Percentiles rank a stretch among this genome's conserved stretches.
phyloP scores from a whole-genome alignment of 2,888 invertebrate species.

The Buathra laborator region DNA sequence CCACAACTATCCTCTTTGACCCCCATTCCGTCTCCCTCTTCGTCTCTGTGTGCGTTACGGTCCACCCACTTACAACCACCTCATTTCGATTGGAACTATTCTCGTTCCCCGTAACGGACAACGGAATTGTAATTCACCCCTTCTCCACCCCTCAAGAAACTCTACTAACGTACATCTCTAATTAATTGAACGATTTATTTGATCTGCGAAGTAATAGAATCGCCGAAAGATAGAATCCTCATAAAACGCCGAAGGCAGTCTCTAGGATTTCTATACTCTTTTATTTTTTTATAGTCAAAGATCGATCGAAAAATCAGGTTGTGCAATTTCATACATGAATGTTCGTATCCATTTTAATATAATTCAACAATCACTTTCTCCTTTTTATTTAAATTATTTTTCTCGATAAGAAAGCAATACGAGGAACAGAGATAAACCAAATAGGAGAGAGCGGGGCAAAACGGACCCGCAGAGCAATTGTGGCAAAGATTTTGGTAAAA shows the following conservation, averaged over 20 bases:
- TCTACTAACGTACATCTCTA: constrained; percentile 44
- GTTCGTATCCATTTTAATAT: too few species aligned
- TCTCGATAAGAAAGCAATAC: too few species aligned
- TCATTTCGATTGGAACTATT: constrained; percentile 65
- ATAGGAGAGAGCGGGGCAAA: too few species aligned
- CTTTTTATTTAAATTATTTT: too few species aligned
- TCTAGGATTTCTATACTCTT: neutral
- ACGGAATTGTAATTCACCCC: constrained; percentile 57
- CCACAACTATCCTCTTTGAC: constrained; percentile 71
- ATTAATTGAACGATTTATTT: constrained; percentile 62
- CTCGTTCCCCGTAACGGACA: constrained; percentile 55
- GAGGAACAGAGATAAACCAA: too few species aligned
- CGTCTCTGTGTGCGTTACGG: constrained; percentile 63
- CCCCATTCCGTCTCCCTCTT: constrained; percentile 73
- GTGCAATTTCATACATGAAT: neutral
- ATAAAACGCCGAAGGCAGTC: neutral
- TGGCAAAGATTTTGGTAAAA: too few species aligned
- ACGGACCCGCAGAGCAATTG: too few species aligned
- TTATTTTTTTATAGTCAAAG: neutral
- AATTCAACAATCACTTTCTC: too few species aligned
- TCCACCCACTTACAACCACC: constrained; percentile 75
- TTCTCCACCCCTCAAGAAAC: constrained; percentile 29
- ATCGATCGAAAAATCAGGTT: neutral
- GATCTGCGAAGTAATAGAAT: neutral
- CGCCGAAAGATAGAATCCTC: neutral